Evolutionary conservation across 2,797 vertebrate genomes (phyloP).

Genomic region (Syngnathus rostellatus): DNA sequence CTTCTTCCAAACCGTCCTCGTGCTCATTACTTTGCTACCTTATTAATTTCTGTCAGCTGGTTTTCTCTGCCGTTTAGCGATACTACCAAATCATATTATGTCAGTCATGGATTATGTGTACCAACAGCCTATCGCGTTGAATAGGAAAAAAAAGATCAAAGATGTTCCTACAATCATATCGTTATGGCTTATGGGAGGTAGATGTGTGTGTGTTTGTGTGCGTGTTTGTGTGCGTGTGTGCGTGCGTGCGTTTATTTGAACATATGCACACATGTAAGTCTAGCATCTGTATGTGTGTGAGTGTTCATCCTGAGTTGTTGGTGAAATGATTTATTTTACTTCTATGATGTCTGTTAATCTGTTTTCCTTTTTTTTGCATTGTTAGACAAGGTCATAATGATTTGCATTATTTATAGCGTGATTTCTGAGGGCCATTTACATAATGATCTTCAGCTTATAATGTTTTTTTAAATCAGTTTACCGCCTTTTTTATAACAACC

Average conservation of each 20-base stretch:
- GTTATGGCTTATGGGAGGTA: conserved; percentile 68
- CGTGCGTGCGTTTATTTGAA: conserved; percentile 6
- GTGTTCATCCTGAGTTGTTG: background rate
- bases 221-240: conserved; percentile 22
- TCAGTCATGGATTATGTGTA: conserved; percentile 87
- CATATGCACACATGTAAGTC: conserved; percentile 18
- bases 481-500: no score
- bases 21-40: conserved; percentile 65
- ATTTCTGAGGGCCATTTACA: background rate
- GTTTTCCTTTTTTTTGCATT: background rate
- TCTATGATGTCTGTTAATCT: background rate
- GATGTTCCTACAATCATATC: conserved; percentile 80
- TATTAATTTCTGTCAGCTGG: conserved; percentile 84
- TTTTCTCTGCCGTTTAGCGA: conserved; percentile 83
- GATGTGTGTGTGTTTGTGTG: conserved; percentile 24
- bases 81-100: conserved; percentile 94
- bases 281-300: conserved; percentile 16
- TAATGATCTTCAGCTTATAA: background rate
- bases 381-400: background rate
- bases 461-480: background rate
- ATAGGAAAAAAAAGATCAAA: conserved; percentile 84
- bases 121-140: conserved; percentile 69
- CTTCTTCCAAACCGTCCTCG: conserved; percentile 54
- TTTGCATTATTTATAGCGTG: background rate
- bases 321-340: background rate